Evolutionary conservation across 2,113 vertebrate species (phyloP).

Genomic region (Sminthopsis crassicaudata): DNA sequence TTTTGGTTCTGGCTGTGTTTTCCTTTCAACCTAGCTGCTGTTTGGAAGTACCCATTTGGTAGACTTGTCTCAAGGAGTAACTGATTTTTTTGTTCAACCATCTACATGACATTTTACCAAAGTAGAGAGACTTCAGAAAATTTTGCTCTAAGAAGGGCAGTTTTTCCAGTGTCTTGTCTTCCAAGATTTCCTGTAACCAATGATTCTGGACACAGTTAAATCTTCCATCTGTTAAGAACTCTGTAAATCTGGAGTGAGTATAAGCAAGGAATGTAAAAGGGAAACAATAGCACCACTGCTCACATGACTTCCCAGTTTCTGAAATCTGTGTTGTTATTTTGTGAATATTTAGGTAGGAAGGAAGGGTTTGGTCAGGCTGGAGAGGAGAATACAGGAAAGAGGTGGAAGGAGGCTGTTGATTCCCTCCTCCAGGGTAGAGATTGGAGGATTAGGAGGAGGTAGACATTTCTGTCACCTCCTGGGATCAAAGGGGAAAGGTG

Average conservation of each 20-base stretch:
- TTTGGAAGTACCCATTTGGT: background rate
- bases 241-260: background rate
- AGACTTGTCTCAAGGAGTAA: background rate
- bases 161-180: background rate
- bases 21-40: background rate
- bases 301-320: conserved; percentile 2
- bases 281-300: background rate
- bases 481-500: background rate
- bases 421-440: background rate
- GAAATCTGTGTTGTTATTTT: conserved; percentile 20
- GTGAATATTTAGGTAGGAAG: conserved; percentile 58
- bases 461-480: background rate
- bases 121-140: background rate
- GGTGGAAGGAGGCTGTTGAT: background rate
- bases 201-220: background rate
- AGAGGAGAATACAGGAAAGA: conserved; percentile 18
- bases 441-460: background rate
- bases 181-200: background rate
- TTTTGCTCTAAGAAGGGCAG: background rate
- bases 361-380: conserved; percentile 52
- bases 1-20: background rate
- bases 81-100: background rate
- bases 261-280: background rate
- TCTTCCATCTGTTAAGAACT: conserved; percentile 6
- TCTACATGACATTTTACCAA: background rate